These are phyloP conservation scores for Pteropus rufus DNA, from an alignment of 2,797 vertebrate genomes.

Conservation along the genomic window DNA sequence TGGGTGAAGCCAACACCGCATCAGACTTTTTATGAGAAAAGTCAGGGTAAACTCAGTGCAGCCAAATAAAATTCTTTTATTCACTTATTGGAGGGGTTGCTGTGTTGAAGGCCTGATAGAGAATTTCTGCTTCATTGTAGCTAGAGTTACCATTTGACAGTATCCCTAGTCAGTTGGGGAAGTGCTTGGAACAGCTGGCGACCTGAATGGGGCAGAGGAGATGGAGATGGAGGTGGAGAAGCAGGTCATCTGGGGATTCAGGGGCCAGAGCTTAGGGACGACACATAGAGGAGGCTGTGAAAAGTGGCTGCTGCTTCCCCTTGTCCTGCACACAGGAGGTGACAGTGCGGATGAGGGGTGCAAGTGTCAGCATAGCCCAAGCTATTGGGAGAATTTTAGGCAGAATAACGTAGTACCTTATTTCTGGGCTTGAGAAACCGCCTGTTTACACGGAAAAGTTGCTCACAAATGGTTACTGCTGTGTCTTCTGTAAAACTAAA, in stretches of 20 bases:
- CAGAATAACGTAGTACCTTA: accelerated
- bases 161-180: not conserved
- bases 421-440: not conserved
- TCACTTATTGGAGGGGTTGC: not conserved
- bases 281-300: not conserved
- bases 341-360: not conserved
- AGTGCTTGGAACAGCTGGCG: too few species aligned
- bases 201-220: not conserved
- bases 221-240: not conserved
- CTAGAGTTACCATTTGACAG: not conserved
- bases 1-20: not conserved
- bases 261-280: not conserved
- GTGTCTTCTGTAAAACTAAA: not conserved
- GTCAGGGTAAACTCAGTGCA: not conserved
- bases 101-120: not conserved
- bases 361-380: too few species aligned
- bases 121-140: not conserved
- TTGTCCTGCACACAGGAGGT: not conserved
- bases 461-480: not conserved
- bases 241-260: not conserved
- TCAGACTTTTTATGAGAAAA: not conserved
- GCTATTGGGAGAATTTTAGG: not conserved
- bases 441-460: not conserved
- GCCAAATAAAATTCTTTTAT: not conserved
- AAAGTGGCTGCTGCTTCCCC: not conserved